phyloP scores from a whole-genome alignment of 2,797 vertebrate genomes.

The Acanthurus lineatus region DNA sequence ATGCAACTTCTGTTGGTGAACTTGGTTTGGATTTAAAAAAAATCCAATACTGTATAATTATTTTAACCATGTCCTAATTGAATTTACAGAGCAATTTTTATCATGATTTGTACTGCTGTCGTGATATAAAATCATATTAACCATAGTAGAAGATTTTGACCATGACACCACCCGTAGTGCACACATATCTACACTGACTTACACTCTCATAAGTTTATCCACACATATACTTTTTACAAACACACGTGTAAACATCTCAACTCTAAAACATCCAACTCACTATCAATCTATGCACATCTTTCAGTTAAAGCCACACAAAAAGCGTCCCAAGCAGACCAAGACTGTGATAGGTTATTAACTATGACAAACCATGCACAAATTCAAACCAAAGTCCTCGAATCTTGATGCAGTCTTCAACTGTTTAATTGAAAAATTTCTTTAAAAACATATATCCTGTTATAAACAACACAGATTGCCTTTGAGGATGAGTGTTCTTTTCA shows the following conservation, averaged over 20 bases:
- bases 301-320: conserved; percentile 45
- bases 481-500: conserved; percentile 1
- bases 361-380: conserved; percentile 29
- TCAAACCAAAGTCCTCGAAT: conserved; percentile 35
- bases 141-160: too few species aligned
- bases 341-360: conserved; percentile 9
- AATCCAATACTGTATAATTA: too few species aligned
- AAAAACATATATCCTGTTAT: conserved; percentile 26
- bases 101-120: too few species aligned
- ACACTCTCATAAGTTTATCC: conserved; percentile 19
- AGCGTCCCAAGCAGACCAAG: conserved; percentile 22
- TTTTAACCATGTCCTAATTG: too few species aligned
- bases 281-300: conserved; percentile 30
- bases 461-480: conserved; percentile 28
- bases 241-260: conserved; percentile 26
- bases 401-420: conserved; percentile 31
- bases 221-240: conserved; percentile 22
- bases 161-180: too few species aligned
- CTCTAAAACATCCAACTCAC: conserved; percentile 26
- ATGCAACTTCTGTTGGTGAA: not conserved
- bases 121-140: too few species aligned
- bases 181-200: conserved; percentile 5
- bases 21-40: too few species aligned
- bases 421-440: conserved; percentile 65
- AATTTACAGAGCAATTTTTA: too few species aligned